Conservation (phyloP, 2,888 invertebrate species). For the Orchesella flavescens region DNA sequence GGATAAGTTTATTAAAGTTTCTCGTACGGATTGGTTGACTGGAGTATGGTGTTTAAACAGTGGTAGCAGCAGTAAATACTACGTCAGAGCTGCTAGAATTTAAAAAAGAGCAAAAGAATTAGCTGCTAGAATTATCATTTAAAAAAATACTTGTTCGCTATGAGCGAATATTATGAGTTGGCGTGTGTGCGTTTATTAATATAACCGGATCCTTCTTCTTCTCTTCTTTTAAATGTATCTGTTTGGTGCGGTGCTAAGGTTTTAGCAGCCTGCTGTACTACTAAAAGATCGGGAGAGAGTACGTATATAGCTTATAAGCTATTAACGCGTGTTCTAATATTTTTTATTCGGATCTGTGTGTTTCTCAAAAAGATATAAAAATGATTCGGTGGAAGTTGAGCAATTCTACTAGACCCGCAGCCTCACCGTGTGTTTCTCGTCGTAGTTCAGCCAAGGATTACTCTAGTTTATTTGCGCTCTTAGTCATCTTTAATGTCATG, state of each 20-base stretch:
- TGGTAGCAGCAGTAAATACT: constrained; percentile 7
- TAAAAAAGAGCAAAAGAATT: neutral
- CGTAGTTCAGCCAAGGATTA: constrained; percentile 13
- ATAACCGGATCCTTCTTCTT: constrained; percentile 8
- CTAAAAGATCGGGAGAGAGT: neutral
- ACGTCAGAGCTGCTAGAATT: constrained; percentile 5
- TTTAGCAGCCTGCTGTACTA: neutral
- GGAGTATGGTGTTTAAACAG: constrained; percentile 3
- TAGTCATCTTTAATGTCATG: constrained; percentile 62
- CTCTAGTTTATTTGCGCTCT: constrained; percentile 48
- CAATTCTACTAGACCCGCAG: constrained; percentile 3
- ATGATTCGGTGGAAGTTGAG: constrained; percentile 60
- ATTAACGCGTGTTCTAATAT: constrained; percentile 8
- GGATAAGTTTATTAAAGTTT: neutral
- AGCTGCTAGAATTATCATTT: neutral
- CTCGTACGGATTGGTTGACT: neutral
- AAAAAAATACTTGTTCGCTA: neutral
- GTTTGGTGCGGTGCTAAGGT: constrained; percentile 3
- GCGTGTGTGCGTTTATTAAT: constrained; percentile 43
- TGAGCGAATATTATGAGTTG: constrained; percentile 45
- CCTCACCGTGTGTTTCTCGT: neutral
- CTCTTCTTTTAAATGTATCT: constrained; percentile 5
- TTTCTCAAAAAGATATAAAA: constrained; percentile 39
- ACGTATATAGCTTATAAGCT: constrained; percentile 9
- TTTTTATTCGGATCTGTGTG: constrained; percentile 31